Conservation (phyloP, 2,113 vertebrate species). For the Aldabrachelys gigantea region DNA sequence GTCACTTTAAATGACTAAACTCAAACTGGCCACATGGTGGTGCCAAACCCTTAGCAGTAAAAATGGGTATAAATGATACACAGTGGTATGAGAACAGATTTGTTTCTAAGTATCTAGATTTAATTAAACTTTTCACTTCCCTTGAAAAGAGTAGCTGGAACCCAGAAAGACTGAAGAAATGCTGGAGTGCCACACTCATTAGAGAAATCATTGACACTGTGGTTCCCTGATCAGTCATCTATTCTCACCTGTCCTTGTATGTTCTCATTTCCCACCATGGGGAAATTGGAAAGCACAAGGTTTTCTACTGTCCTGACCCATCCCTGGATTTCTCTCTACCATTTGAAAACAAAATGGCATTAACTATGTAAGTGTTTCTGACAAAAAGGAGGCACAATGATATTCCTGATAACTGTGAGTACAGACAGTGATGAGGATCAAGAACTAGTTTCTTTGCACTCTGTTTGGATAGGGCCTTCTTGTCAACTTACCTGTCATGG, state of each 20-base stretch:
- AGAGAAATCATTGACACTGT: neutral
- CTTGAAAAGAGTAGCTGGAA: neutral
- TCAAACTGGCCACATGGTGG: conserved; percentile 64
- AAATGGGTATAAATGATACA: neutral
- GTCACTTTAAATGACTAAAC: conserved; percentile 11
- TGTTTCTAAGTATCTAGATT: neutral
- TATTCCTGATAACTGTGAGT: neutral
- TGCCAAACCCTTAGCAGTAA: conserved; percentile 60
- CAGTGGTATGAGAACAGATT: accelerated
- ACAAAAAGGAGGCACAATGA: neutral
- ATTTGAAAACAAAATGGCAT: neutral
- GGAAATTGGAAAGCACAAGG: neutral
- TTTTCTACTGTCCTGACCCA: neutral
- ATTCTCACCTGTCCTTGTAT: accelerated
- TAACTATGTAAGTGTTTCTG: neutral
- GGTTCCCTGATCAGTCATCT: neutral
- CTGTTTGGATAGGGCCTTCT: neutral
- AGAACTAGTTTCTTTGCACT: neutral
- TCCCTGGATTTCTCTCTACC: neutral
- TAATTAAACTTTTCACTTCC: neutral
- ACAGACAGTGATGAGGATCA: neutral
- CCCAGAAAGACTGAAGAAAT: neutral
- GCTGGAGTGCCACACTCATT: neutral
- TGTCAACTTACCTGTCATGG: neutral
- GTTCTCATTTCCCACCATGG: neutral